Conservation (phyloP, 2,888 invertebrate species). For the Cryptocheilus praepositus region DNA sequence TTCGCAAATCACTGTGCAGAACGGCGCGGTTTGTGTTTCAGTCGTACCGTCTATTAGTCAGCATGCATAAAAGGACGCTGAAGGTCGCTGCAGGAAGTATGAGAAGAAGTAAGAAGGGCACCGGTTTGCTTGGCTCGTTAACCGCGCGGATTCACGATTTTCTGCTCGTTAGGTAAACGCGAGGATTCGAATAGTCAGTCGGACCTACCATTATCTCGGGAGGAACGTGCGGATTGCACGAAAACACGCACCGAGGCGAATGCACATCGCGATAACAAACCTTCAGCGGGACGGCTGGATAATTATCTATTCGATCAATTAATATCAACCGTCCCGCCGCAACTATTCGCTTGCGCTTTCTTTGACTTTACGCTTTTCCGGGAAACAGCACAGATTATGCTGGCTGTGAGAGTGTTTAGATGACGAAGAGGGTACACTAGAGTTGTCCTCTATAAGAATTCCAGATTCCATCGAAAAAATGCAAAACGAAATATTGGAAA, state of each 20-base stretch:
- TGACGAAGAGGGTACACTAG: too few relatives aligned
- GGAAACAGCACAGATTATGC: too few relatives aligned
- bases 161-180: constrained; percentile 54
- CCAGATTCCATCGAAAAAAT: too few relatives aligned
- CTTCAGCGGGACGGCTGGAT: constrained; percentile 16
- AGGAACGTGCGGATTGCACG: constrained; percentile 41
- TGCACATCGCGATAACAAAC: constrained; percentile 50
- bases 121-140: constrained; percentile 33
- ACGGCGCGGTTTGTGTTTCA: background rate
- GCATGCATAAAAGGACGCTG: background rate
- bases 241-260: constrained; percentile 47
- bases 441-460: too few relatives aligned
- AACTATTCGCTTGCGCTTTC: background rate
- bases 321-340: constrained; percentile 18
- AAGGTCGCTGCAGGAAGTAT: background rate
- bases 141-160: constrained; percentile 42
- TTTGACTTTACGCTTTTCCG: too few relatives aligned
- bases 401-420: too few relatives aligned
- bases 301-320: constrained; percentile 50
- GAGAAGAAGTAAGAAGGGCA: background rate
- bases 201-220: constrained; percentile 41
- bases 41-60: background rate
- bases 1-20: too few relatives aligned
- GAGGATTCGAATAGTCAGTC: constrained; percentile 44
- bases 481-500: too few relatives aligned